Conservation (phyloP, 2,113 vertebrate species). For the Chionomys nivalis region DNA sequence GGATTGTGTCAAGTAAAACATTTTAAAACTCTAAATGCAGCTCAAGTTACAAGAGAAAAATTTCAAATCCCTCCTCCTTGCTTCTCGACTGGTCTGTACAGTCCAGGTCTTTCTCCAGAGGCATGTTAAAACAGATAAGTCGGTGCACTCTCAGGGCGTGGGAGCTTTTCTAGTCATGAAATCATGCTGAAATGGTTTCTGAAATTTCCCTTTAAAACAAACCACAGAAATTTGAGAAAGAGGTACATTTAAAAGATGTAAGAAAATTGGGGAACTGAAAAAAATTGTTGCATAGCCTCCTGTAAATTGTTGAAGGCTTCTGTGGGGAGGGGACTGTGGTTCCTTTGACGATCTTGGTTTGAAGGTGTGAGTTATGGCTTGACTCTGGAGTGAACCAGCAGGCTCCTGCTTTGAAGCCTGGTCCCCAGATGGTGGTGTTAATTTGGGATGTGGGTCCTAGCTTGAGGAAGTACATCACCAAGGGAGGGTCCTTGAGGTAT, state of each 20-base stretch:
- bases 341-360: not conserved
- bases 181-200: not conserved
- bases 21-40: conserved; percentile 58
- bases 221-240: not conserved
- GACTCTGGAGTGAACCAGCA: not conserved
- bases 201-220: conserved; percentile 42
- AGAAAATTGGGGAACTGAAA: not conserved
- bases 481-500: not conserved
- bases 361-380: not conserved
- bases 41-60: conserved; percentile 19
- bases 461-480: not conserved
- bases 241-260: not conserved
- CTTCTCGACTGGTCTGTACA: not conserved
- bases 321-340: not conserved
- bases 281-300: not conserved
- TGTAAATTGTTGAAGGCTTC: not conserved
- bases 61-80: not conserved
- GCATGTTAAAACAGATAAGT: not conserved
- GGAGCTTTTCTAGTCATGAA: conserved; percentile 30
- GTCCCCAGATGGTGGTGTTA: not conserved
- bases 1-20: conserved; percentile 51
- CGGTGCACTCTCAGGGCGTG: not conserved
- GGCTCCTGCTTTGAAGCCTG: not conserved
- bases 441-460: not conserved
- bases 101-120: not conserved